These are phyloP conservation scores for Hassar affinis DNA, from an alignment of 2,113 vertebrate genomes.

Conservation along the genomic window DNA sequence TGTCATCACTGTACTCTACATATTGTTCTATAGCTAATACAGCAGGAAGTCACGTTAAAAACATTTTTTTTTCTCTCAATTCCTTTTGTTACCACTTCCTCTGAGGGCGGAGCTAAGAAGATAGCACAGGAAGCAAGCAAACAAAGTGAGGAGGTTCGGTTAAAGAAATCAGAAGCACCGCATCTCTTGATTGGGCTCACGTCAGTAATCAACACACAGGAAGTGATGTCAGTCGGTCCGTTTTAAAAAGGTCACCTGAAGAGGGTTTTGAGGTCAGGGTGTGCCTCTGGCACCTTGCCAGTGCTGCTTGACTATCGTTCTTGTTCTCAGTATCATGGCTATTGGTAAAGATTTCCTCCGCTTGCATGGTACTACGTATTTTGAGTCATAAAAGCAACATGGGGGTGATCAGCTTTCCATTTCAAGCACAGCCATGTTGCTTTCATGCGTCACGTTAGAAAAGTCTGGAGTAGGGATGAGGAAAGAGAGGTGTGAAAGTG, in stretches of 20 bases:
- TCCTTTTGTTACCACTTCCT: too few species aligned
- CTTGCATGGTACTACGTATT: conserved; percentile 2
- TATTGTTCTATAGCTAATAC: not conserved
- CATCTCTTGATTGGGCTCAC: conserved; percentile 20
- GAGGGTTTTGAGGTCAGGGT: conserved; percentile 50
- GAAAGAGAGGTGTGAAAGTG: not conserved
- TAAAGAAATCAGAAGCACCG: conserved; percentile 25
- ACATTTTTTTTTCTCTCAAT: too few species aligned
- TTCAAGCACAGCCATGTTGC: conserved; percentile 26
- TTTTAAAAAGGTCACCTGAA: conserved; percentile 52
- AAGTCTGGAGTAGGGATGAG: conserved; percentile 20
- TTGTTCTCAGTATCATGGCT: conserved; percentile 22
- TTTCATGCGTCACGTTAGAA: conserved; percentile 10
- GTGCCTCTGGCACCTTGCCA: conserved; percentile 16
- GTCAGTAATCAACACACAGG: conserved; percentile 56
- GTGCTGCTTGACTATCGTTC: conserved; percentile 1
- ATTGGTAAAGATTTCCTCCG: conserved; percentile 34
- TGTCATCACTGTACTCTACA: not conserved
- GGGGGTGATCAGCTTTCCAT: conserved; percentile 18
- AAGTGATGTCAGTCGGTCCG: conserved; percentile 43
- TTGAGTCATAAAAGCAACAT: conserved; percentile 11
- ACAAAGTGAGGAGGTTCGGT: not conserved
- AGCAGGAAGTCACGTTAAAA: not conserved
- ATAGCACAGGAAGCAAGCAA: not conserved
- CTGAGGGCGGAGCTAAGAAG: not conserved